Evolutionary conservation across 2,113 vertebrate genomes (phyloP), one percentile per base, ranked within the genome.

Genomic region (Emydura subglobosa): DNA sequence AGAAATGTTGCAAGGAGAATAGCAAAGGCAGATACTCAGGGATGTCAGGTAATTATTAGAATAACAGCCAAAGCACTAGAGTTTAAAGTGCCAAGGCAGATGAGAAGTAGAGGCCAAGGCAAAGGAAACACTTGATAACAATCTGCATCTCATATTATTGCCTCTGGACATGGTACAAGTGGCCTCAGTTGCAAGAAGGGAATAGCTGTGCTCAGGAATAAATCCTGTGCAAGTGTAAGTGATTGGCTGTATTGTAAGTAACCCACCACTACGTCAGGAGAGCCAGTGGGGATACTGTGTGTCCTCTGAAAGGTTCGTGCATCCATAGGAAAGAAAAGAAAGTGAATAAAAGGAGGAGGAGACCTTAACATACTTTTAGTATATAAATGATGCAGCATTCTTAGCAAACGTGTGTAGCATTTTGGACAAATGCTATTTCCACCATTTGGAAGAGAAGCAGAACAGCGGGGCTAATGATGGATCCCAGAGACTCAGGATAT

Each of bases 151-250:
- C 13, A 3, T 59, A 12, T 25, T 44, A 10, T 42, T n/a, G 42
- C 16, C 57, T 88, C 53, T 29, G 57, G 5, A 14, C 21, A 0
- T 17, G 3, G 49, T 2, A 1, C 74, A 1, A 7, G 51, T 6
- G 9, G 7, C 42, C 49, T 10, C 4, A n/a, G 24, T 27, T 29
- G 83, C 74, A 44, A 34, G 19, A 49, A 42, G 29, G 29, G 72
- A 57, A n/a, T n/a, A 11, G 9, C 27, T 5, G 5, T 17, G 39
- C 29, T 9, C 31, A 13, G 39, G 51, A 79, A 82, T 79, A n/a
- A 3, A 68, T 1, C 1, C 47, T 79, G 65, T 16, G 51, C 7
- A 34, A 25, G 39, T 65, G 44, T 19, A 2, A 8, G 10, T 34
- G 49, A 50, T 80, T 10, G 12, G 57, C 89, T 53, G 14, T 81